A percentile compares a stretch with the other conserved stretches of the same genome.
Conservation (phyloP, 2,888 invertebrate genomes). For the Odontocolon sp. region DNA sequence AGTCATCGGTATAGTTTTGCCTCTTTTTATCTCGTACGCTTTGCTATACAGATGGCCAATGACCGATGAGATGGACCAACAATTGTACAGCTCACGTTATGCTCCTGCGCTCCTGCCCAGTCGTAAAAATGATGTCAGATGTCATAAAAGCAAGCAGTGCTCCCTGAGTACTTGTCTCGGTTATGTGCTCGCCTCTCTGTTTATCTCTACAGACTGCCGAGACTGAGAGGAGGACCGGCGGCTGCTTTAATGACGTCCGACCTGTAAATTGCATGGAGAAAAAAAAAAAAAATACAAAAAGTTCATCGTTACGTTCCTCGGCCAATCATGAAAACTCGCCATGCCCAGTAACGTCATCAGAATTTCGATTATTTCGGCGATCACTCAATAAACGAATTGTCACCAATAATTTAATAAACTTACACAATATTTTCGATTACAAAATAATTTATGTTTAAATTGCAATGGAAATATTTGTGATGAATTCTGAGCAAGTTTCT, state of each 20-base stretch:
- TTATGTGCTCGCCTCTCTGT: conserved; percentile 46
- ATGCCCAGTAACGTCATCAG: not conserved
- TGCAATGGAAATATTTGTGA: not conserved
- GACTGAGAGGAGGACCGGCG: conserved; percentile 37
- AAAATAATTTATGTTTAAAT: not conserved
- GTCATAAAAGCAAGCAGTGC: conserved; percentile 50
- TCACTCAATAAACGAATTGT: too few species aligned
- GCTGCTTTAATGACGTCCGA: conserved; percentile 58
- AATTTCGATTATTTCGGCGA: not conserved
- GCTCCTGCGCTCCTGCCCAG: conserved; percentile 42
- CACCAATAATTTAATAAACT: too few species aligned
- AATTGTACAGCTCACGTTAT: too few species aligned
- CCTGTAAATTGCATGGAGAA: conserved; percentile 57
- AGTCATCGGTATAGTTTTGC: too few species aligned
- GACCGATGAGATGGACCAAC: too few species aligned
- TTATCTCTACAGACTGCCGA: conserved; percentile 55
- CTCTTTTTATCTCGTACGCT: too few species aligned
- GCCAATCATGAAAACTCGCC: not conserved
- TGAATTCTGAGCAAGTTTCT: not conserved
- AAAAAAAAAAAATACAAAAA: not conserved
- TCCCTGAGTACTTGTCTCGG: not conserved
- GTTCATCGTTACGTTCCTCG: not conserved
- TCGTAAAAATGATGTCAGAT: conserved; percentile 64
- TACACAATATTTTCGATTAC: not conserved
- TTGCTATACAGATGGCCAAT: too few species aligned